Conservation (phyloP, 1,140 invertebrate species). For the Diachasma alloeum region DNA sequence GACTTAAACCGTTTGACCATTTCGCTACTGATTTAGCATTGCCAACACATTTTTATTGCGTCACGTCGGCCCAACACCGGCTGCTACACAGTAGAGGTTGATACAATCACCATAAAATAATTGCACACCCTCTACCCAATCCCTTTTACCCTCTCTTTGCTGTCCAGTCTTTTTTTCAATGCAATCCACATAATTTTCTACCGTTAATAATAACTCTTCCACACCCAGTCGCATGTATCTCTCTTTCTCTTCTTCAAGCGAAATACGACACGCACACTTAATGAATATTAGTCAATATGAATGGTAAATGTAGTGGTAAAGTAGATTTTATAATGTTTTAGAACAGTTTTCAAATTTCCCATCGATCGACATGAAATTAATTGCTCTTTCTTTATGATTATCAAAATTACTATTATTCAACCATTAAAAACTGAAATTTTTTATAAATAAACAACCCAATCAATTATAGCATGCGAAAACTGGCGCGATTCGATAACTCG, state of each 20-base stretch:
- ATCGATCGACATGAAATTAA: not conserved
- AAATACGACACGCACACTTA: conserved; percentile 1
- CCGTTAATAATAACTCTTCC: not conserved
- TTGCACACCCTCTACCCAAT: not conserved
- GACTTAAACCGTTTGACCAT: too few species aligned
- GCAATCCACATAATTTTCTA: not conserved
- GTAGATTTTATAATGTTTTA: not conserved
- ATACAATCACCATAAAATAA: not conserved
- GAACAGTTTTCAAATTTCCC: not conserved
- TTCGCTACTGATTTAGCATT: too few species aligned
- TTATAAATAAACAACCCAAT: too few species aligned
- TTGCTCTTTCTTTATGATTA: not conserved
- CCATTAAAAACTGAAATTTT: not conserved
- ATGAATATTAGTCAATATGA: not conserved
- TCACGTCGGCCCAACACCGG: conserved; percentile 11
- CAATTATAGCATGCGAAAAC: too few species aligned
- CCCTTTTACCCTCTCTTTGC: not conserved
- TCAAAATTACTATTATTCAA: not conserved
- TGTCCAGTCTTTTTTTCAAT: not conserved
- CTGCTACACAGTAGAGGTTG: conserved; percentile 15
- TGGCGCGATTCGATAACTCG: not conserved
- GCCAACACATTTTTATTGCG: not conserved
- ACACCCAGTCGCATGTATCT: not conserved
- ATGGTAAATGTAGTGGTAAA: not conserved
- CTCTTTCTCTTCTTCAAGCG: not conserved